Evolutionary conservation across 2,113 vertebrate species (phyloP).

Genomic region (Dicrurus megarhynchus): DNA sequence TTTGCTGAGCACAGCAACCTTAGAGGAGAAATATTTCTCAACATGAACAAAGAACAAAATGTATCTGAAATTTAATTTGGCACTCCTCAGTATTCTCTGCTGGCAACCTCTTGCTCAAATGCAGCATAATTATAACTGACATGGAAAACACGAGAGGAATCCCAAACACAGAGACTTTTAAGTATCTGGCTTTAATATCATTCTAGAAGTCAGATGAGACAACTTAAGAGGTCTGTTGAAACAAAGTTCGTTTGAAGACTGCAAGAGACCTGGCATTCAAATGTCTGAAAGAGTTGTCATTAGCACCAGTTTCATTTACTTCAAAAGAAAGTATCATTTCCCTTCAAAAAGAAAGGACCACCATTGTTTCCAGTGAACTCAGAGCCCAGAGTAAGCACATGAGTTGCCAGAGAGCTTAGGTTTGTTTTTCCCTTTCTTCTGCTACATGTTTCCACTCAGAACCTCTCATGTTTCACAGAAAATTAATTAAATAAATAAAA

Average conservation of each 20-base stretch:
- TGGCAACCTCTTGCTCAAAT: slow-evolving; percentile 18
- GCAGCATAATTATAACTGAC: slow-evolving; percentile 13
- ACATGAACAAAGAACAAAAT: slow-evolving; percentile 14
- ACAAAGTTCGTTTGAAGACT: background rate
- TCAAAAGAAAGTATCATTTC: background rate
- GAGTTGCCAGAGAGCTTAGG: background rate
- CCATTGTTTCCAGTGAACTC: background rate
- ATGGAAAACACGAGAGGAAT: background rate
- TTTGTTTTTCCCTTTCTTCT: background rate
- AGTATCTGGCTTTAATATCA: background rate
- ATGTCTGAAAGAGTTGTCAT: background rate
- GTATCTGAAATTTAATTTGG: slow-evolving; percentile 47
- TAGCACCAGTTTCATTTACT: background rate
- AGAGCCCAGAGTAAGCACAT: rapidly evolving
- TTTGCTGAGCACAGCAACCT: background rate
- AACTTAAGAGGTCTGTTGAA: background rate
- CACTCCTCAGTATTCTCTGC: slow-evolving; percentile 1
- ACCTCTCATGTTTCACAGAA: background rate
- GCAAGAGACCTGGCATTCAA: background rate
- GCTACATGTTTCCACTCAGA: background rate
- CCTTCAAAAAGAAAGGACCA: background rate
- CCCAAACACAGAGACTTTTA: background rate
- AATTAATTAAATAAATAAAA: background rate
- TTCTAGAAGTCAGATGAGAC: background rate
- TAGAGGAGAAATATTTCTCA: slow-evolving; percentile 17